Base-by-base conservation (phyloP, 2,113 vertebrate species). In the Aptenodytes patagonicus region DNA sequence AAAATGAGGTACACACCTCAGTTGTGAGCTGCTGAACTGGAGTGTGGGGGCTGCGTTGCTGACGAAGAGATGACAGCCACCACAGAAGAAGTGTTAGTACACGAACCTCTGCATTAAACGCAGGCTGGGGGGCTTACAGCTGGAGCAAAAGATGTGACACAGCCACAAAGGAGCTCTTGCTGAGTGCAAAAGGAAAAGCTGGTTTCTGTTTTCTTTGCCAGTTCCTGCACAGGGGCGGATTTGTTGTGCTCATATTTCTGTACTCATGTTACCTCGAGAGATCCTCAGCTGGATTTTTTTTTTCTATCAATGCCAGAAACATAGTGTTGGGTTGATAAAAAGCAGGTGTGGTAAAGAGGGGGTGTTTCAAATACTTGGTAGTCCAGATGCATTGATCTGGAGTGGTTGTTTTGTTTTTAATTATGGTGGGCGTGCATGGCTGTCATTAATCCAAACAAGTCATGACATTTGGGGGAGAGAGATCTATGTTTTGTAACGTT, bases 1-100 rank as follows among this genome's bases (percentile, higher is more conserved):
- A 22, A 69, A 68, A 77, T 7, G 4, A n/a, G 17, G 31, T 18
- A 2, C 1, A 2, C 1, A 1, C 52, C 42, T 76, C 31, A 28
- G 31, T 4, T 2, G 3, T 0, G 6, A 76, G 21, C 16, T 36
- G 19, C 47, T 46, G n/a, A 26, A 26, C 32, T 49, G 58, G 36
- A 55, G 19, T 6, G 5, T 11, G 21, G 32, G 49, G 77, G n/a
- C 55, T 60, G n/a, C 2, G 0, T 17, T 34, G 22, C 42, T 49
- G 64, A 12, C 52, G 42, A 21, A 46, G 22, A 32, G 25, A 17
- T 3, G 65, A 12, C 26, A 46, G 64, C 3, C 2, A 5, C 66
- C 10, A 5, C 24, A 6, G 8, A 13, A 54, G 57, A 60, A 11
- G 8, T 17, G 28, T 29, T 24, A 31, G 34, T 9, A 44, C 13